Percentiles rank a stretch among this genome's conserved stretches.
Conservation (phyloP, 2,113 vertebrate genomes). For the Podiceps cristatus region DNA sequence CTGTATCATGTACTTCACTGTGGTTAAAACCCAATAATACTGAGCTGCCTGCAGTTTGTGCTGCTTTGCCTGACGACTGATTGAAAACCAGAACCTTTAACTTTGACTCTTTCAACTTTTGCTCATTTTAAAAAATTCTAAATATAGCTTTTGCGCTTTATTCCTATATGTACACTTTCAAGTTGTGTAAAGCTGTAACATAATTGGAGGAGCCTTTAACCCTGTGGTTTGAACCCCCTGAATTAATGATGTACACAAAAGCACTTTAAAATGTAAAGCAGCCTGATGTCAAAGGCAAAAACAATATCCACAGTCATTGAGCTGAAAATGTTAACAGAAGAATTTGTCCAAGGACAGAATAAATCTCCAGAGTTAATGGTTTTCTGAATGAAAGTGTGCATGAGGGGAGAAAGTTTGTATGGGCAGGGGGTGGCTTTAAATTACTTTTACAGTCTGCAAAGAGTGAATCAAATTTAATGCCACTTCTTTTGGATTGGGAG, state of each 20-base stretch:
- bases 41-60: neutral
- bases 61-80: neutral
- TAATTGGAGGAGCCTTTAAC: constrained; percentile 47
- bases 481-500: constrained; percentile 10
- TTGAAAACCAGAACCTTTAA: neutral
- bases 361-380: too few relatives aligned
- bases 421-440: neutral
- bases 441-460: neutral
- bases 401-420: neutral
- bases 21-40: neutral
- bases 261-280: constrained; percentile 30
- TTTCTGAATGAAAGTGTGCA: neutral
- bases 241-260: neutral
- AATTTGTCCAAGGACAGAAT: neutral
- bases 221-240: neutral
- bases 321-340: constrained; percentile 4
- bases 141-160: neutral
- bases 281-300: constrained; percentile 3
- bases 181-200: constrained; percentile 14
- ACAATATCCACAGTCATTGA: neutral
- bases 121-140: neutral
- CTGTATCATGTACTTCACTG: rapidly evolving
- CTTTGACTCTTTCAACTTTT: neutral
- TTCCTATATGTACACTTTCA: neutral
- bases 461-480: constrained; percentile 25